Evolutionary conservation across 1,140 invertebrate genomes (phyloP).

Genomic region (Halyomorpha halys): DNA sequence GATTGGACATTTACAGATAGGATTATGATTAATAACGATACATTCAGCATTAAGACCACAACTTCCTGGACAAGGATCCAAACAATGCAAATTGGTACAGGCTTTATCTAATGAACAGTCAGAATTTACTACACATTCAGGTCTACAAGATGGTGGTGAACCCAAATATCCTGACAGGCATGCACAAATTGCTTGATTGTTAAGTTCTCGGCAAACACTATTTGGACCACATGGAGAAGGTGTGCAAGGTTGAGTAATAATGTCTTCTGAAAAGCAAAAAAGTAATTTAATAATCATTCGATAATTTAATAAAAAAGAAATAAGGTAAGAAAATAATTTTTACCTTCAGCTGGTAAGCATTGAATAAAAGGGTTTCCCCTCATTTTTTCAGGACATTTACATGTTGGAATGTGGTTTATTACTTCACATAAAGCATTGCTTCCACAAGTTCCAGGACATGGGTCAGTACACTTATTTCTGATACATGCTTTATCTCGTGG

Average conservation of each 20-base stretch:
- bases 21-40: conserved; percentile 51
- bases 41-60: conserved; percentile 64
- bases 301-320: not conserved
- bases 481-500: conserved; percentile 40
- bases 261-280: conserved; percentile 37
- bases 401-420: conserved; percentile 41
- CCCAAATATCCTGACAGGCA: conserved; percentile 46
- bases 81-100: conserved; percentile 52
- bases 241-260: conserved; percentile 40
- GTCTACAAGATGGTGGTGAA: conserved; percentile 44
- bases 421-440: conserved; percentile 42
- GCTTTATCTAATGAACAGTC: conserved; percentile 43
- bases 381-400: conserved; percentile 39
- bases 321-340: conserved; percentile 36
- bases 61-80: conserved; percentile 59
- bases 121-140: conserved; percentile 45
- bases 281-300: too few species aligned
- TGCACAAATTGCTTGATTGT: conserved; percentile 45
- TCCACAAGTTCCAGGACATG: conserved; percentile 44
- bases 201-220: conserved; percentile 42
- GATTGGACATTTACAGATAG: conserved; percentile 50
- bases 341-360: conserved; percentile 33
- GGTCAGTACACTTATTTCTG: conserved; percentile 42
- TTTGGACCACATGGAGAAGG: conserved; percentile 46
- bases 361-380: conserved; percentile 41